Base-by-base conservation (phyloP, 2,888 invertebrate genomes). In the Erebia palarica region DNA sequence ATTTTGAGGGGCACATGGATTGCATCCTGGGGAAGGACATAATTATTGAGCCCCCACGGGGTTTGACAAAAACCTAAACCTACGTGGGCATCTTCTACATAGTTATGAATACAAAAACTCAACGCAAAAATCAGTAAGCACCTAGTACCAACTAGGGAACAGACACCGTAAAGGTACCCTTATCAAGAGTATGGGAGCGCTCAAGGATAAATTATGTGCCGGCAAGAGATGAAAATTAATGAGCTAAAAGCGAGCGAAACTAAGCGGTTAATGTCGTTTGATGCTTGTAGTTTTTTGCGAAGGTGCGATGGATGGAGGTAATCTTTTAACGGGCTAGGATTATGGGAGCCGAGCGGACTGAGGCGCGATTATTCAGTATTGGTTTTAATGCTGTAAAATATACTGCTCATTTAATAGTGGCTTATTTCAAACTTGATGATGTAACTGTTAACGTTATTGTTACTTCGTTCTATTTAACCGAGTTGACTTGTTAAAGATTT, bases 211-310 rank as follows among this genome's bases (percentile, higher is more conserved):
- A 90, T 92, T 92, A 93, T 92, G 92, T 88, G 87, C 84, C 84
- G 86, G 87, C 64, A 64, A 71, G 87, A 92, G 92, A 92, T 92
- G 92, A 92, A 92, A 93, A 93, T 92, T 93, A 93, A 93, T 92
- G 93, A 93, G 89, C 84, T 88, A 91, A 90, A 89, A 91, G 86
- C 86, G 89, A 89, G 80, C 71, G 73, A 72, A 76, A 77, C 76
- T 76, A 76, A 75, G 76, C 74, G 74, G 71, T 75, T 73, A 72
- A 75, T 74, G 75, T 74, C 70, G 70, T 73, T 76, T 70, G 70
- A 71, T 63, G 71, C 61, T 72, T 69, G 73, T 77, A 76, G 75
- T 77, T 77, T 77, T 75, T 74, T 74, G 68, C 59, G 44, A 66
- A 74, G 73, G 69, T 71, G 66, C 63, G 53, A 59, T 42, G 57